Base-by-base conservation (phyloP, 1,140 invertebrate species). In the Bombus sylvicola region DNA sequence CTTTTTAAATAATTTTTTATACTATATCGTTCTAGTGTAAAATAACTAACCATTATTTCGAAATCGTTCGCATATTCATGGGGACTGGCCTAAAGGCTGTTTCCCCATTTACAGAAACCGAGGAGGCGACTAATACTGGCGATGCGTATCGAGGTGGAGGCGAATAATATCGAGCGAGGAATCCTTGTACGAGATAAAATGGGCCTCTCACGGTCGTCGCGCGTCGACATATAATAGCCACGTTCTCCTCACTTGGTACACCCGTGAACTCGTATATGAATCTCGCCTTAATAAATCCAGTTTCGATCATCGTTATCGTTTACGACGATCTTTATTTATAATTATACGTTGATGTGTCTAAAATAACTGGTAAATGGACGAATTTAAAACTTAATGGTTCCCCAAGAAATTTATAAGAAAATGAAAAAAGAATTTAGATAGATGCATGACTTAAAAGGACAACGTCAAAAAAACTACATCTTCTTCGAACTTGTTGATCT, bases 161-260 rank as follows among this genome's bases (percentile, higher is more conserved):
- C 68, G 79, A 89, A 82, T 89, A 89, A 83, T 89, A 87, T 87
- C 88, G 74, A 79, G 34, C 76, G 47, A 66, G 68, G 78, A 78
- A 88, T 88, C 78, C 87, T 86, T 86, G 78, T 88, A 88, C 78
- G 75, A 85, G 86, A 90, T 90, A 90, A 90, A 90, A 90, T 87
- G 72, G 68, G 53, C 68, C 86, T 83, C 86, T 90, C 88, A 90
- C 79, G 86, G 86, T 82, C 86, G 79, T 75, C 68, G 62, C n/a
- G 64, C 62, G 71, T 69, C 81, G 64, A 77, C 68, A 71, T 76
- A 90, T 88, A 90, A 90, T 87, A 90, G 86, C 76, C 86, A 76
- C 86, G 79, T 90, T 90, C 81, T 90, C 88, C 83, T 90, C 89
- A 86, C 77, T 66, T 62, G 57, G 72, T 66, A 47, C 71, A 47